Evolutionary conservation across 1,140 invertebrate genomes (phyloP), one percentile per base, ranked within the genome.

Genomic region (Cheumatopsyche charites): DNA sequence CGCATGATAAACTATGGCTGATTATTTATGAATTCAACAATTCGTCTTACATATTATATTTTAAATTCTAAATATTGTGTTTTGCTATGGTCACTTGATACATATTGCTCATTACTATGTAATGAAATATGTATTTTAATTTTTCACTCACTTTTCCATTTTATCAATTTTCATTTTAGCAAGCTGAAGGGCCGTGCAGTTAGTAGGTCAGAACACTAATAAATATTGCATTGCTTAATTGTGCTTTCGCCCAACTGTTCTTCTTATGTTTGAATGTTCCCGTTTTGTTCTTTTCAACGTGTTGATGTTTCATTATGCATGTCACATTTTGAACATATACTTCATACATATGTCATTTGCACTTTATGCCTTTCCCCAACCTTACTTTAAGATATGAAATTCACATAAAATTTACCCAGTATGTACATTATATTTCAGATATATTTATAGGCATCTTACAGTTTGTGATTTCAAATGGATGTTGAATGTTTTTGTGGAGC

Each of bases 101-200:
- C 13, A 52, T 17, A 17, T 15, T 52, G 13, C 3, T 15, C n/a
- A n/a, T 52, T 17, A 52, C n/a, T 52, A 52, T 17, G n/a, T n/a
- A n/a, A 52, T 6, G n/a, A 17, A 17, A 62, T 29, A 26, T 26
- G n/a, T 6, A 13, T 29, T 62, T 62, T 13, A n/a, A 9, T n/a
- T 36, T 13, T 13, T 36, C 65, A 19, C 41, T 68, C 61, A 70
- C 55, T 36, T 21, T 23, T 66, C 62, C n/a, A 71, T 71, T 66
- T 74, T 67, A 26, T 41, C 36, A 19, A 55, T 73, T 87, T 86
- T n/a, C 47, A 21, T 87, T 79, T 87, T 87, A 92, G 91, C 88
- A 91, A 91, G 88, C 90, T 91, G 80, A 90, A 89, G 83, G 90
- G 90, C 86, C 90, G 90, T 85, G 88, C 86, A 85, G 84, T 91